Conservation (phyloP, 2,113 vertebrate genomes). For the Bos taurus region DNA sequence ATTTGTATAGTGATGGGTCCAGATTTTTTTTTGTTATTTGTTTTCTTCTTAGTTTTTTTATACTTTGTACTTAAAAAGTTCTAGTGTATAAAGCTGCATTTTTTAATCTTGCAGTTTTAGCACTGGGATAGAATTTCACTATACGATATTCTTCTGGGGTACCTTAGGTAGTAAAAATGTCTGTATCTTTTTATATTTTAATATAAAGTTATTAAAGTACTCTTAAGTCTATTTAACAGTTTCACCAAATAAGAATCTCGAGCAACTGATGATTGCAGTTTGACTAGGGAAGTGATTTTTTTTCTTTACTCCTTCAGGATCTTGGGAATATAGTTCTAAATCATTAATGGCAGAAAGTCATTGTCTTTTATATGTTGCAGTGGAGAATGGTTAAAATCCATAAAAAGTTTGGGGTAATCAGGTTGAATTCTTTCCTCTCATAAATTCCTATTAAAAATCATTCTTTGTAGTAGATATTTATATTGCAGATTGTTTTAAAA, state of each 20-base stretch:
- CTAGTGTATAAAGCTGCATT: background rate
- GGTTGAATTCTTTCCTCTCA: background rate
- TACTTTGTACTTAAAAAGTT: background rate
- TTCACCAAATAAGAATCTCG: background rate
- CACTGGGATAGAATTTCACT: background rate
- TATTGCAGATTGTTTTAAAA: background rate
- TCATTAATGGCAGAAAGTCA: background rate
- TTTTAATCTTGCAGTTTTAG: background rate
- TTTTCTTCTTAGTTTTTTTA: background rate
- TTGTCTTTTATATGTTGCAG: background rate
- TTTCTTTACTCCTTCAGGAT: background rate
- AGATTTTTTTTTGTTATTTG: background rate
- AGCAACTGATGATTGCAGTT: background rate
- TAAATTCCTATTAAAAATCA: background rate
- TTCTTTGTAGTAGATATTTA: background rate
- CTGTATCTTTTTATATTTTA: background rate
- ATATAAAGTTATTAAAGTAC: background rate
- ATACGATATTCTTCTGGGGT: background rate
- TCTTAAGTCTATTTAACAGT: background rate
- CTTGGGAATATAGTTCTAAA: background rate
- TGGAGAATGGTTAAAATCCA: background rate
- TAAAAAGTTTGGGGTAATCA: background rate
- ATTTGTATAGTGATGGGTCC: background rate
- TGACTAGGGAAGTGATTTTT: background rate
- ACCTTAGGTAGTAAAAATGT: background rate